phyloP scores from a whole-genome alignment of 1,140 invertebrate genomes.

The Panagrolaimus sp. region DNA sequence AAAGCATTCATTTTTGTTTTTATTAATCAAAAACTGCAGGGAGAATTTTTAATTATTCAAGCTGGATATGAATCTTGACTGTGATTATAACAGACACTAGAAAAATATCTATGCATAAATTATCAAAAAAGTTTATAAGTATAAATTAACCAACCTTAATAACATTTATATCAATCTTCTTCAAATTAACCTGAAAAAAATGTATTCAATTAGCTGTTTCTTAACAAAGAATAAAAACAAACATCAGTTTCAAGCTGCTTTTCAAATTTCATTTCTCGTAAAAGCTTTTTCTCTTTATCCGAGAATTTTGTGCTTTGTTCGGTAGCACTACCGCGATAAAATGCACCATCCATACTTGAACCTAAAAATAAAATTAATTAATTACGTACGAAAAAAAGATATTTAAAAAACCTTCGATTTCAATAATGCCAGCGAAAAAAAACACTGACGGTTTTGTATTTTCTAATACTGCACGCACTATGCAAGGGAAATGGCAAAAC shows the following conservation, averaged over 20 bases:
- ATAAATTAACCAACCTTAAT: conserved; percentile 66
- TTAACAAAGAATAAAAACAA: conserved; percentile 41
- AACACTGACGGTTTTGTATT: too few species aligned
- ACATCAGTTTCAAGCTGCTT: conserved; percentile 83
- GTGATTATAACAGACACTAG: too few species aligned
- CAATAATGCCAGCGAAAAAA: too few species aligned
- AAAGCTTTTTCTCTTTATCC: conserved; percentile 96
- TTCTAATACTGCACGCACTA: too few species aligned
- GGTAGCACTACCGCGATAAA: conserved; percentile 78
- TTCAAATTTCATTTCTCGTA: conserved; percentile 97
- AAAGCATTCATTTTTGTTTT: too few species aligned
- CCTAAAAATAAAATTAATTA: background rate
- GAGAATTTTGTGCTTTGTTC: conserved; percentile 97
- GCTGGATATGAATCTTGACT: too few species aligned
- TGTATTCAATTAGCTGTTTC: conserved; percentile 12
- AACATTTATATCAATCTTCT: conserved; percentile 92
- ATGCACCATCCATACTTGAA: conserved; percentile 62
- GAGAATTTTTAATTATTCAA: too few species aligned
- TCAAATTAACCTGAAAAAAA: conserved; percentile 83
- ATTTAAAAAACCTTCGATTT: too few species aligned
- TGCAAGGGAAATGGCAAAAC: too few species aligned
- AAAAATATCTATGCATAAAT: too few species aligned
- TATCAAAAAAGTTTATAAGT: too few species aligned
- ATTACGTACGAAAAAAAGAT: background rate
- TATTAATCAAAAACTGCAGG: too few species aligned